These are phyloP conservation scores for Paralichthys olivaceus DNA, from an alignment of 2,113 vertebrate species.

Conservation along the genomic window DNA sequence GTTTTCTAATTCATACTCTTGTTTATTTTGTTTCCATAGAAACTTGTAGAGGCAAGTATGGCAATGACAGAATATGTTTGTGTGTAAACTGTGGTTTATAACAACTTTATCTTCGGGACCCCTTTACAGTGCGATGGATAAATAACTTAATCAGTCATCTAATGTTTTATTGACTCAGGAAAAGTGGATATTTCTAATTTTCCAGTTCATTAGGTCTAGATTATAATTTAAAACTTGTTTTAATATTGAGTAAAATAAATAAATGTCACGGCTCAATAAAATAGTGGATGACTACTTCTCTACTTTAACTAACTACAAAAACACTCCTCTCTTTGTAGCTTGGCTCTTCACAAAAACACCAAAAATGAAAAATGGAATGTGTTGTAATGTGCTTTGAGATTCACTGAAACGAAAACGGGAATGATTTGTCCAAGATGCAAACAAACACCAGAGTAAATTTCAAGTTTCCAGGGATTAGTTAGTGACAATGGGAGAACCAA, in stretches of 20 bases:
- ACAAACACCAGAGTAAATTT: conserved; percentile 5
- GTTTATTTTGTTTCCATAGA: conserved; percentile 95
- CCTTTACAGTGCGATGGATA: conserved; percentile 58
- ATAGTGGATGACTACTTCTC: conserved; percentile 28
- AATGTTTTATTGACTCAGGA: conserved; percentile 61
- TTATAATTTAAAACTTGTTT: conserved; percentile 1
- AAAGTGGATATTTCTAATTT: conserved; percentile 15
- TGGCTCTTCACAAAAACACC: conserved; percentile 13
- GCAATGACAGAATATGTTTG: conserved; percentile 72
- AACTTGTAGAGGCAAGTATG: conserved; percentile 99
- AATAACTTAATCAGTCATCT: conserved; percentile 66
- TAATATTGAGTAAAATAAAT: not conserved
- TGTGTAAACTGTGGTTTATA: conserved; percentile 77
- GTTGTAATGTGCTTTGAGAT: conserved; percentile 17
- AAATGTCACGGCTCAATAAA: conserved; percentile 23
- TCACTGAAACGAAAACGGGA: not conserved
- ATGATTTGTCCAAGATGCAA: not conserved
- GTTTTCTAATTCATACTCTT: conserved; percentile 83
- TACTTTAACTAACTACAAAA: not conserved
- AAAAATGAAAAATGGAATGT: not conserved
- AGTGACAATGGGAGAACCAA: conserved; percentile 10
- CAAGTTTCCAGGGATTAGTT: not conserved
- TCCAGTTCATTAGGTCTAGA: not conserved
- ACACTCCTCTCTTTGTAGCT: conserved; percentile 17
- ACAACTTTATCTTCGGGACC: conserved; percentile 75